phyloP scores from a whole-genome alignment of 2,113 vertebrate genomes.

The Talpa occidentalis region DNA sequence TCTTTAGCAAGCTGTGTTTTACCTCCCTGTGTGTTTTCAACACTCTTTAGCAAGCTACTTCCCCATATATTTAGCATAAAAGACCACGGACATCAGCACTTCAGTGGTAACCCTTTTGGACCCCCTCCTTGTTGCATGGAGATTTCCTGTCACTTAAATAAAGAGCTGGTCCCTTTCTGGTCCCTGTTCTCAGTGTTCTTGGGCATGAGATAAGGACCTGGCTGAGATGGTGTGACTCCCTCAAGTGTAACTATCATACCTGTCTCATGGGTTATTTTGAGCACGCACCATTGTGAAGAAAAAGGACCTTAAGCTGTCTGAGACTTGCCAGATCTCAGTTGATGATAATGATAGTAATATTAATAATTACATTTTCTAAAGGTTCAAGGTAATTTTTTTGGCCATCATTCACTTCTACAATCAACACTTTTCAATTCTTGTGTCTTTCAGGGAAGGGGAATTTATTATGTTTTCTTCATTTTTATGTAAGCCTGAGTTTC shows the following conservation, averaged over 20 bases:
- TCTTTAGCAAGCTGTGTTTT: no score
- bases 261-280: neutral
- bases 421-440: neutral
- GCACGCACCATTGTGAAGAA: neutral
- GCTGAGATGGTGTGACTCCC: no score
- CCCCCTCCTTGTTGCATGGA: no score
- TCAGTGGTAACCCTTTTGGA: no score
- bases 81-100: no score
- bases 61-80: no score
- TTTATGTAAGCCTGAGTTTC: neutral
- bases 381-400: neutral
- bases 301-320: neutral
- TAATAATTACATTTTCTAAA: slow-evolving; percentile 11
- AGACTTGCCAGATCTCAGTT: neutral
- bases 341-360: neutral
- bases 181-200: no score
- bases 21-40: no score
- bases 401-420: neutral
- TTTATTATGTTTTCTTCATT: neutral
- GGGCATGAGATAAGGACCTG: no score
- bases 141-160: no score
- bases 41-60: no score
- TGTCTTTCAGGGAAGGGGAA: neutral
- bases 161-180: no score
- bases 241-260: neutral